phyloP scores from a whole-genome alignment of 2,888 invertebrate genomes.

The Tachina fera region DNA sequence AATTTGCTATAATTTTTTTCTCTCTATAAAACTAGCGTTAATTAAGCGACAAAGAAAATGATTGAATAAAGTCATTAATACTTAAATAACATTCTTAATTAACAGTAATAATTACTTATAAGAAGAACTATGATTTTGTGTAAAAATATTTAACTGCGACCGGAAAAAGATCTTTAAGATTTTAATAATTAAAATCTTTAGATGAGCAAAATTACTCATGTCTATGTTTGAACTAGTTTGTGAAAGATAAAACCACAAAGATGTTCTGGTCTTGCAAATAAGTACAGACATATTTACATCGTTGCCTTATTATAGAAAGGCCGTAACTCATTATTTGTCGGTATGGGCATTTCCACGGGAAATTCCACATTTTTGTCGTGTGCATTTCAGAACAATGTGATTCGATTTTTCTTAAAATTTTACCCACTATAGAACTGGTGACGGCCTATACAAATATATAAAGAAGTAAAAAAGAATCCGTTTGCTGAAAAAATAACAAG shows the following conservation, averaged over 20 bases:
- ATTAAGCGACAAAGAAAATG: not conserved
- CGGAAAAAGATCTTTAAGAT: constrained; percentile 52
- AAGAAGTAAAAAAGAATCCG: too few species aligned
- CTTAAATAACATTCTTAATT: constrained; percentile 11
- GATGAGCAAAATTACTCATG: constrained; percentile 27
- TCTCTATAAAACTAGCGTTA: not conserved
- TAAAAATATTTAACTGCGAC: constrained; percentile 31
- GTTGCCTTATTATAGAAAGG: too few species aligned
- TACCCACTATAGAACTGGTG: too few species aligned
- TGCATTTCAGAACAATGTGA: too few species aligned
- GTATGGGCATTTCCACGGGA: too few species aligned
- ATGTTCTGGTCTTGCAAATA: constrained; percentile 3
- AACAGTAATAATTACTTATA: constrained; percentile 3
- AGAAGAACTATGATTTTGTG: not conserved
- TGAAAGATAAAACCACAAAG: not conserved
- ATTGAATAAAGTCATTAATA: constrained; percentile 8
- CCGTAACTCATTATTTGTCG: too few species aligned
- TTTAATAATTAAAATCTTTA: constrained; percentile 21
- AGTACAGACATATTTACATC: too few species aligned
- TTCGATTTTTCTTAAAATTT: too few species aligned
- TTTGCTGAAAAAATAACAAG: too few species aligned
- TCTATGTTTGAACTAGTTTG: not conserved
- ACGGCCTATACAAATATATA: too few species aligned
- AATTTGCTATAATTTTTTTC: not conserved
- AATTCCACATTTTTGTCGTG: too few species aligned